These are phyloP conservation scores for Vidua macroura DNA, from an alignment of 2,113 vertebrate genomes.

Conservation along the genomic window DNA sequence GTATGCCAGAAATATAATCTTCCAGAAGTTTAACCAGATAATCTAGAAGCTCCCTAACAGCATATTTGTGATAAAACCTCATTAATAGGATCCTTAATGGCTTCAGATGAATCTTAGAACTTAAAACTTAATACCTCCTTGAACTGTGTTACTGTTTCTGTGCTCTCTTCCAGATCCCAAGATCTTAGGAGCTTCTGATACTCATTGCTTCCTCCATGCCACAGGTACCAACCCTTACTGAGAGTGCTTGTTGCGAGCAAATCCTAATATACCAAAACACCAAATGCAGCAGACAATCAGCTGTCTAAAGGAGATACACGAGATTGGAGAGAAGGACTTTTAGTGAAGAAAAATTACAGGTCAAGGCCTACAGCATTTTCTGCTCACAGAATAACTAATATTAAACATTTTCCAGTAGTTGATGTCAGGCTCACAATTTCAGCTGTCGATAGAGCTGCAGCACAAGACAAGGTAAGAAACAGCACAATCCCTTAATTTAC, in stretches of 20 bases:
- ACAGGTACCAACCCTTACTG: accelerated
- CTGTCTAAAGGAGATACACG: not conserved
- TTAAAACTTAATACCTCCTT: not conserved
- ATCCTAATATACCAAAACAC: not conserved
- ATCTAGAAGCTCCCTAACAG: not conserved
- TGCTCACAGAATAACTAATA: not conserved
- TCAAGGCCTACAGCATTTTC: not conserved
- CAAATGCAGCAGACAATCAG: not conserved
- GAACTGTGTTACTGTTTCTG: not conserved
- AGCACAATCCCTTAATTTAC: not conserved
- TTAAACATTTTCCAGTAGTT: not conserved
- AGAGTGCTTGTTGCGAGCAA: not conserved
- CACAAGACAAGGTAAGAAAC: not conserved
- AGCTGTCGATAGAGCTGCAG: not conserved
- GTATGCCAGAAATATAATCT: not conserved
- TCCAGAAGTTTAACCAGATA: not conserved
- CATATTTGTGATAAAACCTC: not conserved
- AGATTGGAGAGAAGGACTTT: not conserved
- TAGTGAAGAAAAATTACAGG: not conserved
- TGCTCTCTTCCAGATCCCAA: not conserved
- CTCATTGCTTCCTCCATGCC: not conserved
- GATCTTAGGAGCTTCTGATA: not conserved
- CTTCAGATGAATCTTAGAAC: not conserved
- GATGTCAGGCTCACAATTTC: not conserved
- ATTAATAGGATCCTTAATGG: not conserved